Conservation (phyloP, 2,113 vertebrate species). For the Tupaia chinensis region DNA sequence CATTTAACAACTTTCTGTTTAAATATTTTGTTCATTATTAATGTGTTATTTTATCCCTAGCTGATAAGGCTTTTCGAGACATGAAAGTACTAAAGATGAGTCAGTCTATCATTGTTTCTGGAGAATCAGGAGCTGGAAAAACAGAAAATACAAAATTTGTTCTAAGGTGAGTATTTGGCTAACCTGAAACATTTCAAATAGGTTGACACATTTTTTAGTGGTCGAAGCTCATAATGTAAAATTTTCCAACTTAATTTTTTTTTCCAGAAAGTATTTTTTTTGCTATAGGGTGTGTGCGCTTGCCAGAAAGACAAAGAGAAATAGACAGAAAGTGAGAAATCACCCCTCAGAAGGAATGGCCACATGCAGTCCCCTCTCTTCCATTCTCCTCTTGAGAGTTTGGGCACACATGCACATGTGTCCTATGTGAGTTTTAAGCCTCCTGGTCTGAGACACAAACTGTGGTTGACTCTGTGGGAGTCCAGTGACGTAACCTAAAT, state of each 20-base stretch:
- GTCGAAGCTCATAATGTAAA: neutral
- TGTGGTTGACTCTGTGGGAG: too few relatives aligned
- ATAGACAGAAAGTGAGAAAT: too few relatives aligned
- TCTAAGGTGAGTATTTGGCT: slow-evolving; percentile 90
- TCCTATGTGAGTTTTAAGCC: too few relatives aligned
- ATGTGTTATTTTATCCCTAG: slow-evolving; percentile 84
- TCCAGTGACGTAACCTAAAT: neutral
- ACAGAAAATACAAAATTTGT: slow-evolving; percentile 99
- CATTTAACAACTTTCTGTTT: neutral
- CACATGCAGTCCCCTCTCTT: too few relatives aligned
- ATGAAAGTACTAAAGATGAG: slow-evolving; percentile 99
- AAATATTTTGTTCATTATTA: neutral
- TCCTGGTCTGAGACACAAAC: too few relatives aligned
- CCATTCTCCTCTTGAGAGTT: too few relatives aligned
- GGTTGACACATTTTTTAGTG: neutral
- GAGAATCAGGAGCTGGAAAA: slow-evolving; percentile 98
- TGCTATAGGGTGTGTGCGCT: too few relatives aligned
- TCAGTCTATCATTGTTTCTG: slow-evolving; percentile 98
- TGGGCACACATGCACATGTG: too few relatives aligned
- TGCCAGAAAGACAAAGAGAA: too few relatives aligned
- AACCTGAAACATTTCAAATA: neutral
- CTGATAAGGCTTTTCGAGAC: slow-evolving; percentile 98
- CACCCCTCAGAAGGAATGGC: too few relatives aligned
- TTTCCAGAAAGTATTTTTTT: too few relatives aligned
- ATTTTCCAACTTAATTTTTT: neutral